Base-by-base conservation (phyloP, 2,113 vertebrate species). In the Eleginops maclovinus region DNA sequence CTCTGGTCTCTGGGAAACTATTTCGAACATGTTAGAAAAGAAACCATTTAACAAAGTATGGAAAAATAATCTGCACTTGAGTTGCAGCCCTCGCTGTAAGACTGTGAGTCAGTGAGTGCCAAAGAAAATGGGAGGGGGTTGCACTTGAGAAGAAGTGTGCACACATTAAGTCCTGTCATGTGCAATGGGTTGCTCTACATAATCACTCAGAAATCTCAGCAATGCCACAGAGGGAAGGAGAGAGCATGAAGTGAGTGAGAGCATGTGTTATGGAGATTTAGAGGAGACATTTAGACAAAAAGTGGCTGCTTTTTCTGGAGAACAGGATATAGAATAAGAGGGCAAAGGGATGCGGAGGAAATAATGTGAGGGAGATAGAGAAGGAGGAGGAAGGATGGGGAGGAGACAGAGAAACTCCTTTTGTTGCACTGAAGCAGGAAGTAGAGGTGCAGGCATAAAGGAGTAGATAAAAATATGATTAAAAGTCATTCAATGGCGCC, bases 91-190 rank as follows among this genome's bases (percentile, higher is more conserved):
- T 60, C 49, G 17, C 26, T 40, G 19, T 68, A 68, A 49, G 19
- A 68, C 21, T 59, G 28, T 77, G 68, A 2, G 14, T 53, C 40
- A 50, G 14, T 19, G 24, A 22, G 13, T 21, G 46, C 17, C 62
- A 66, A 47, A 62, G 22, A 68, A 26, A n/a, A 46, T 3, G 31
- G 14, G 68, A 36, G 65, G 47, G 54, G 28, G 54, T 11, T 72
- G 55, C 60, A 71, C 16, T 65, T 62, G 40, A 84, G 17, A 58
- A 50, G 68, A 44, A 7, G 67, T 70, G 81, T 66, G 26, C 47
- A 66, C 53, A 36, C 31, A 83, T 50, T 90, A 89, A 87, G 71
- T 73, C 79, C 62, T 47, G 80, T 89, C 82, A 88, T 88, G 88
- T 85, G 92, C 84, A 69, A 77, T 78, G 82, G 74, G 83, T 85